Evolutionary conservation across 2,113 vertebrate genomes (phyloP), one percentile per base, ranked within the genome.

Genomic region (Chloropsis cyanopogon): DNA sequence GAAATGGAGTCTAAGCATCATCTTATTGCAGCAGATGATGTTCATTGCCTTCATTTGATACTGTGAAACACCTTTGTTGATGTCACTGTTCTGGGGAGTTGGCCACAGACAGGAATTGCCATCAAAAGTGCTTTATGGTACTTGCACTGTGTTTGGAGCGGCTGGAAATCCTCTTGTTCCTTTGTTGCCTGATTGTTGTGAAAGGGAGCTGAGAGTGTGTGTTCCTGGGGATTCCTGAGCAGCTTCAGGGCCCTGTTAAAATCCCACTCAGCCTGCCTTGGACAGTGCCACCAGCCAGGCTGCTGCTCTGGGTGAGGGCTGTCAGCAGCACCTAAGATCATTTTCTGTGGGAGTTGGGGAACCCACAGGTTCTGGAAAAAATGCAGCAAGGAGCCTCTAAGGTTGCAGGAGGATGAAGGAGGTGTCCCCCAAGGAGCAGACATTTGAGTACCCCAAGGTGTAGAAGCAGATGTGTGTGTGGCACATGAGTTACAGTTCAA

Each of bases 141-240:
- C n/a, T 80, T 73, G 64, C 12, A 5, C 46, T 26, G 47, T 0
- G 0, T n/a, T 49, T 73, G 0, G 15, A 57, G 59, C 29, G 71
- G 15, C 19, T 73, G 29, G n/a, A 88, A 76, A 70, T 35, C 25
- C 37, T 82, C 21, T 53, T 69, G 39, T 63, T 83, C 25, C 20
- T 82, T 66, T 37, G 10, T 66, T 33, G 4, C 39, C 42, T 71
- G 60, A 3, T 71, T 66, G 21, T 31, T 83, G 4, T 9, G 39
- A 82, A 94, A 82, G 18, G 39, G 57, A 82, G n/a, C 41, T 63
- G 31, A 64, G 60, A 72, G 54, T 31, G 4, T 10, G 26, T 29
- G 1, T 72, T 77, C 44, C 41, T 52, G 70, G 41, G 73, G 53
- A 28, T 71, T 63, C 29, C 57, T 68, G 46, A 71, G 79, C 75